Evolutionary conservation across 2,888 invertebrate genomes (phyloP).

Genomic region (Lasioglossum marginatum): DNA sequence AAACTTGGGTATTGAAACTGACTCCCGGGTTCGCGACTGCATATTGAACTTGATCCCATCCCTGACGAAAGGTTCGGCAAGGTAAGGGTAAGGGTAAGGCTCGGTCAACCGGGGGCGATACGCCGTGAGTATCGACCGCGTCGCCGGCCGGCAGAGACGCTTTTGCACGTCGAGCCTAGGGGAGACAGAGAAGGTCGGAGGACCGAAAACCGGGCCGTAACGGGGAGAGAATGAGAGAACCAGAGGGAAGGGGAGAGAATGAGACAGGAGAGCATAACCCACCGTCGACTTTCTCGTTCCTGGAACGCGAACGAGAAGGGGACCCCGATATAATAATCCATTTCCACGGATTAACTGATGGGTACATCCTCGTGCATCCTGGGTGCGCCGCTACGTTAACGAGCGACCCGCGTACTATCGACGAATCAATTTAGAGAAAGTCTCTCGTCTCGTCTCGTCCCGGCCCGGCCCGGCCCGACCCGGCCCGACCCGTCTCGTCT

Average conservation of each 20-base stretch:
- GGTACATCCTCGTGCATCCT: conserved; percentile 12
- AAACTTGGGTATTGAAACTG: background rate
- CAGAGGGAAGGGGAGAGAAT: conserved; percentile 26
- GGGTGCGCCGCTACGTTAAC: conserved; percentile 10
- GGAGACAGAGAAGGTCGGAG: conserved; percentile 33
- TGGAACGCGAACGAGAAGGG: background rate
- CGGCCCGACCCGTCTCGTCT: too few relatives aligned
- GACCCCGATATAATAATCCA: conserved; percentile 6
- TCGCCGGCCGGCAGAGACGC: conserved; percentile 66
- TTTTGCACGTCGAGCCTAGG: conserved; percentile 66
- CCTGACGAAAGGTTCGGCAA: conserved; percentile 59
- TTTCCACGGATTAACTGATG: conserved; percentile 9
- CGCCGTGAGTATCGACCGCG: conserved; percentile 74
- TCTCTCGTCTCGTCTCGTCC: background rate
- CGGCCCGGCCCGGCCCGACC: too few relatives aligned
- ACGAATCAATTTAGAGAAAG: conserved; percentile 12
- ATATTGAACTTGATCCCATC: conserved; percentile 13
- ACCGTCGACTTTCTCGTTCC: conserved; percentile 34
- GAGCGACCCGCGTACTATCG: conserved; percentile 12
- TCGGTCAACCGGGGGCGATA: conserved; percentile 73
- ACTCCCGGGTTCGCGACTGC: background rate
- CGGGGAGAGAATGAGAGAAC: conserved; percentile 33
- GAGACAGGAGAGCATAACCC: conserved; percentile 2
- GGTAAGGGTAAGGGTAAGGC: conserved; percentile 71
- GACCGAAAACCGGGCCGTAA: conserved; percentile 5